Percentiles rank a stretch among this genome's conserved stretches.
phyloP scores from a whole-genome alignment of 2,888 invertebrate species.

The Tromatobia lineatoria region DNA sequence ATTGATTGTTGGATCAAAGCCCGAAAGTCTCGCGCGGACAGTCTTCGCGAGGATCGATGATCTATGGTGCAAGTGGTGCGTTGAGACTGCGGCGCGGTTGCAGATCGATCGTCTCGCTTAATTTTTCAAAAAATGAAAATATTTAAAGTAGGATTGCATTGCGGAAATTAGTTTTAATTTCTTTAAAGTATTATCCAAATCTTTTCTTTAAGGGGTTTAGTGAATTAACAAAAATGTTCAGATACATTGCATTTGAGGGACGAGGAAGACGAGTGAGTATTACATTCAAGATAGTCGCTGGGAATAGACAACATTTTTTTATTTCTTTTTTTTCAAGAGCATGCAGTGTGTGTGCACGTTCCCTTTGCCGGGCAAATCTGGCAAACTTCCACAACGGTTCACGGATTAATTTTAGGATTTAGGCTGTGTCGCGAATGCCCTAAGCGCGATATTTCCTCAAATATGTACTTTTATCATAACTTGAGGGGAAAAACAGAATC shows the following conservation, averaged over 20 bases:
- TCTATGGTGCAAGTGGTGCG: constrained; percentile 13
- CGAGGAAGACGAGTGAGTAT: constrained; percentile 66
- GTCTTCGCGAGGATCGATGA: constrained; percentile 41
- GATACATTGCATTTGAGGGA: constrained; percentile 60
- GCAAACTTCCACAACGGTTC: constrained; percentile 74
- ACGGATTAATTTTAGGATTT: constrained; percentile 77
- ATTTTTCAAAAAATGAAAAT: not conserved
- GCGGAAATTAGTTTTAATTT: not conserved
- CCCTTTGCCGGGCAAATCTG: constrained; percentile 69
- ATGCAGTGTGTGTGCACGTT: constrained; percentile 48
- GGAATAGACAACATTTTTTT: constrained; percentile 51
- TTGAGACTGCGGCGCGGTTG: constrained; percentile 30
- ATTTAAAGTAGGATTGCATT: not conserved
- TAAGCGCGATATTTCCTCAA: constrained; percentile 36
- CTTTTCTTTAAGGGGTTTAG: not conserved
- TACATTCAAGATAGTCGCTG: constrained; percentile 25
- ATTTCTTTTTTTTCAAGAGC: constrained; percentile 53
- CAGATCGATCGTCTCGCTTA: constrained; percentile 1
- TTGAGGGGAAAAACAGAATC: not conserved
- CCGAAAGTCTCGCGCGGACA: constrained; percentile 4
- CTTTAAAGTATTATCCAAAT: not conserved
- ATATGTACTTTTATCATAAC: constrained; percentile 17
- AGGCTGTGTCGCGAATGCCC: constrained; percentile 68
- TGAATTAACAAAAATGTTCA: constrained; percentile 57
- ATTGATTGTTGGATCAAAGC: constrained; percentile 45